Evolutionary conservation across 2,888 invertebrate species (phyloP), one percentile per base, ranked within the genome.

Genomic region (Dryadula phaetusa): DNA sequence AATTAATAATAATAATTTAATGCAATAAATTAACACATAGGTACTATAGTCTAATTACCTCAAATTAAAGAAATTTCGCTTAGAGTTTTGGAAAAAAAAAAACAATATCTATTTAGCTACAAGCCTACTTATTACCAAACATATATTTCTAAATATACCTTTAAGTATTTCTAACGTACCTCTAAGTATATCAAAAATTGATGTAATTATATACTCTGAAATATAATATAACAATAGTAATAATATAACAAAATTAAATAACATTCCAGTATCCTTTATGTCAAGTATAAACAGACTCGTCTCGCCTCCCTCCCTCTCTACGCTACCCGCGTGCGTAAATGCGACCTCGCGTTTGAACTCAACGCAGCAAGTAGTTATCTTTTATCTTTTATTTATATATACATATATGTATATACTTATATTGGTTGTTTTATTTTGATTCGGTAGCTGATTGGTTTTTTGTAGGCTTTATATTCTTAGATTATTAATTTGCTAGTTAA

Each of bases 251-350:
- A 16, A 18, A 16, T 32, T 40, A 32, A 14, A 20, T 14, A 28
- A 63, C 5, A 28, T 69, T 72, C 73, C 52, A 70, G 64, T 25
- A 18, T 5, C 22, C 54, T 52, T 32, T 58, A 49, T 37, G 54
- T 71, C 67, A 32, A n/a, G 54, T 61, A 64, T 70, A 80, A 82
- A 82, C 82, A 75, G 74, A 83, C 85, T 80, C 81, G 74, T 72
- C 75, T 63, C 71, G 28, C 70, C 72, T 69, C 70, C 49, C 67
- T 40, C 74, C 75, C 70, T 64, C 70, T 64, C 62, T 84, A 84
- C 88, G 81, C 80, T 82, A 75, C 80, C 84, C 85, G 85, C 86
- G 90, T 88, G 91, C 92, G 91, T 91, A 91, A 92, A 90, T 87
- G 86, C 90, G 90, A 92, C 90, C 91, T 85, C 88, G 76, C 70